Base-by-base conservation (phyloP, 2,888 invertebrate genomes). In the Dolichopus griseipennis region DNA sequence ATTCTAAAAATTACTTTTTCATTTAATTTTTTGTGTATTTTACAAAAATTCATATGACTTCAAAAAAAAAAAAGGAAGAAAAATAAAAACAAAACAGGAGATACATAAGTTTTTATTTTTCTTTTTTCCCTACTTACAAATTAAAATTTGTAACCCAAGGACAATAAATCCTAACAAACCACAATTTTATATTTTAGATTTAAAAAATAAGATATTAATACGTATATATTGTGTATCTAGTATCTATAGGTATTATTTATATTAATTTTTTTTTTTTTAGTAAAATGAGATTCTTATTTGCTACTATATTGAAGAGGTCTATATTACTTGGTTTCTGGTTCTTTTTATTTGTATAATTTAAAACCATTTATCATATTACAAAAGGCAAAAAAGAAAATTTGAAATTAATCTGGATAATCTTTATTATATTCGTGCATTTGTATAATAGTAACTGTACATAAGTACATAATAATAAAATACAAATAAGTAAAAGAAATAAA, bases 361-460 rank as follows among this genome's bases (percentile, higher is more conserved):
- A 27, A 27, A 27, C 15, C n/a, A 52, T 52, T 52, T 52, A 52
- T 52, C n/a, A 52, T 52, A 27, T 52, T 52, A 52, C 18, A 52
- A 52, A 52, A n/a, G n/a, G n/a, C 1, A 12, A 41, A 41, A 6
- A 41, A 52, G 37, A 37, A 52, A 52, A 52, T 52, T 18, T 15
- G 52, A 52, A 52, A 18, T 52, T 52, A 52, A 52, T 52, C 52
- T 18, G 52, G 52, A 52, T 52, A 52, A 52, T 52, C 52, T 52
- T 52, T 52, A 52, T 52, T 52, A 52, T 52, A 52, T 52, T 52
- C 52, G 15, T 41, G 15, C 41, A 41, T 41, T 52, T 52, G 52
- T 52, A 52, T 34, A 43, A 4, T 43, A 18, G 15, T n/a, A 52
- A 52, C 15, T 52, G 52, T 52, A 37, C 10, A 37, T 12, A 37